A percentile compares a stretch with the other conserved stretches of the same genome.
These are phyloP conservation scores for Coecobrya sp. DNA, from an alignment of 2,888 invertebrate genomes.

Conservation along the genomic window DNA sequence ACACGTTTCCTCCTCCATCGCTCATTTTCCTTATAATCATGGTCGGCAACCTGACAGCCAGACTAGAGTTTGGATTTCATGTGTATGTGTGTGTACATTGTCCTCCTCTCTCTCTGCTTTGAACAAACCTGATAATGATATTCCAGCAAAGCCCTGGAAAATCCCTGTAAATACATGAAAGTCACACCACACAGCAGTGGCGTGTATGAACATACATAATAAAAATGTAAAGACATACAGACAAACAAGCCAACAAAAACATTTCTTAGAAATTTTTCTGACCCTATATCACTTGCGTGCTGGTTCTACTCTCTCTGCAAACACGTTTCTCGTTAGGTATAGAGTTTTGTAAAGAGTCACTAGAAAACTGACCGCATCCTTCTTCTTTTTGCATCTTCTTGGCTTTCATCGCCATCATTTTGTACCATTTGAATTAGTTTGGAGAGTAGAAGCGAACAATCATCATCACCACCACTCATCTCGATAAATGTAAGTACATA, in stretches of 20 bases:
- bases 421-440: not conserved
- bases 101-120: constrained; percentile 11
- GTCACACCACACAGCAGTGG: not conserved
- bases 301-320: too few relatives aligned
- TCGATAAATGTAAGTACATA: constrained; percentile 19
- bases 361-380: constrained; percentile 54
- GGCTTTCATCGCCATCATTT: constrained; percentile 43
- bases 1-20: constrained; percentile 58
- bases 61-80: not conserved
- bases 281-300: too few relatives aligned
- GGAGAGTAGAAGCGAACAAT: not conserved
- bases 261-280: too few relatives aligned
- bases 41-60: not conserved
- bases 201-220: not conserved
- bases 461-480: constrained; percentile 38
- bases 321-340: not conserved
- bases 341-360: not conserved
- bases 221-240: not conserved
- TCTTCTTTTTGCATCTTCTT: constrained; percentile 2
- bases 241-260: not conserved
- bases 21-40: constrained; percentile 11
- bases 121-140: not conserved
- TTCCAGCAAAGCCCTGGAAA: not conserved
- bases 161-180: not conserved
- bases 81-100: not conserved